Evolutionary conservation across 2,113 vertebrate genomes (phyloP), one percentile per base, ranked within the genome.

Genomic region (Puffinus mauretanicus): DNA sequence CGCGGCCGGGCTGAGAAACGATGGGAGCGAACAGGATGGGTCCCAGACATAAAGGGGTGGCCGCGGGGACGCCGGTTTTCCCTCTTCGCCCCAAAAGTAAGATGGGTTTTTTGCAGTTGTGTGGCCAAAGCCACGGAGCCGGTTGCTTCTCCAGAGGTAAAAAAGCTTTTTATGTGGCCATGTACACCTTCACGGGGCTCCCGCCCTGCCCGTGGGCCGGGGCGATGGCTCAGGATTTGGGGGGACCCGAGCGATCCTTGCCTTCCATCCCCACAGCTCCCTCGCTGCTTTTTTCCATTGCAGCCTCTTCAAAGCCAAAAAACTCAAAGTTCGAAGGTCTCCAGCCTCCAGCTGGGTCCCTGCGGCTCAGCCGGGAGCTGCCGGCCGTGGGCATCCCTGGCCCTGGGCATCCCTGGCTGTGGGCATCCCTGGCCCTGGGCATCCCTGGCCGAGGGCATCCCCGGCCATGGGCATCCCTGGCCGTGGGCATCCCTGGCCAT

Each of bases 371-470:
- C 22, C 1, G 2, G 54, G 65, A 62, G n/a, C 52, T 11, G 5
- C 47, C 6, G 6, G 58, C 47, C 10, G 0, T 5, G 42, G 42
- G 18, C n/a, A 44, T 6, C 13, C 34, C 16, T 0, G 0, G 67
- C 30, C 34, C 75, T 66, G 67, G 38, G 38, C 38, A 40, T 40
- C 10, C 38, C 38, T 10, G 38, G 38, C 38, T 10, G 38, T 40
- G 38, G 38, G 38, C 38, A 40, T 40, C 10, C 38, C 38, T 10
- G 38, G 38, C 38, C 38, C 8, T 6, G 42, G 42, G 18, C n/a
- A 44, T 6, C 15, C 34, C 16, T n/a, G n/a, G n/a, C n/a, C n/a
- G n/a, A n/a, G n/a, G n/a, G n/a, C n/a, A n/a, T n/a, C n/a, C n/a
- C n/a, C n/a, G n/a, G n/a, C n/a, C n/a, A n/a, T n/a, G n/a, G n/a